Conservation (phyloP, 2,113 vertebrate genomes). For the Coryphaenoides rupestris region DNA sequence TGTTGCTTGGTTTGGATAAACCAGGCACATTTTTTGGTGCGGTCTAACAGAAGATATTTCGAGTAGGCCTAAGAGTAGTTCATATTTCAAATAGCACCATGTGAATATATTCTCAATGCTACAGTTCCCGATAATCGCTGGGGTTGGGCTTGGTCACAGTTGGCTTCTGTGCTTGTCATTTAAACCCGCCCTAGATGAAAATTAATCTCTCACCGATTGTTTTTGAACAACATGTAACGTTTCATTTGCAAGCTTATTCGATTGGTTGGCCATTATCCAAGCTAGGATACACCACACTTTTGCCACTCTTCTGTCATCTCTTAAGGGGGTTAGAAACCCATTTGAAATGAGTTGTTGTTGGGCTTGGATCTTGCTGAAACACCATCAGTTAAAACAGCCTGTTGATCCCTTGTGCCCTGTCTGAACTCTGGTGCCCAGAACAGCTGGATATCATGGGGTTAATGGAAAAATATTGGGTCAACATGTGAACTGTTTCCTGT, state of each 20-base stretch:
- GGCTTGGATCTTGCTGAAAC: conserved; percentile 6
- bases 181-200: conserved; percentile 47
- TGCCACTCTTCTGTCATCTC: not conserved
- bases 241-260: conserved; percentile 16
- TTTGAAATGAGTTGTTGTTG: not conserved
- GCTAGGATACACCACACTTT: not conserved
- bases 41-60: not conserved
- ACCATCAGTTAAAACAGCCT: conserved; percentile 4
- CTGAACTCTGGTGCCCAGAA: conserved; percentile 14
- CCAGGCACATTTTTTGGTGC: not conserved
- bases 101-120: conserved; percentile 13
- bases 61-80: not conserved
- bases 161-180: conserved; percentile 15
- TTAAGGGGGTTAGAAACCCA: not conserved
- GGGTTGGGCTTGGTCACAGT: conserved; percentile 18
- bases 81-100: conserved; percentile 21
- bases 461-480: too few relatives aligned
- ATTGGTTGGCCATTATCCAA: not conserved
- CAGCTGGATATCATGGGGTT: not conserved
- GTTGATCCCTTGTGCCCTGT: conserved; percentile 24
- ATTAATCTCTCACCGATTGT: conserved; percentile 13
- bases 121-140: conserved; percentile 21
- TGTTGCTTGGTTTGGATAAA: not conserved
- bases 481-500: not conserved
- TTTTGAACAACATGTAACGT: conserved; percentile 15